Percentiles rank a stretch among this genome's conserved stretches.
phyloP scores from a whole-genome alignment of 2,113 vertebrate genomes.

The Zosterops japonicus region DNA sequence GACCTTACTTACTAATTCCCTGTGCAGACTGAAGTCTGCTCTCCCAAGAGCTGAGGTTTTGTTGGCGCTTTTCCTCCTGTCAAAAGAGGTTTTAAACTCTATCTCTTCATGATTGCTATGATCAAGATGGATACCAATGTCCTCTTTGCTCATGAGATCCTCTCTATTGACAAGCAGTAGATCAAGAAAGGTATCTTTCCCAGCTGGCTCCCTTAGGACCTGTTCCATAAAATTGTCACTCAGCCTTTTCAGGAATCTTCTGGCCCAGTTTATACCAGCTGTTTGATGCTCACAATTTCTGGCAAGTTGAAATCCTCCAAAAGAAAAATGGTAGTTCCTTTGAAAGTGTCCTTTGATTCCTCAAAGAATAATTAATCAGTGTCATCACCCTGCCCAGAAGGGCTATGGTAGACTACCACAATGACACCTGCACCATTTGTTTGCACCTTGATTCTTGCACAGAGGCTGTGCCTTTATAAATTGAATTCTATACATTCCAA shows the following conservation, averaged over 20 bases:
- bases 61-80: neutral
- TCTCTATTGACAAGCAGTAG: neutral
- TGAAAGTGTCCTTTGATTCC: neutral
- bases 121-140: neutral
- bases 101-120: fast-evolving
- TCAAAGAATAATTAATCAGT: neutral
- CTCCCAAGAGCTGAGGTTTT: neutral
- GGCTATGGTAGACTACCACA: neutral
- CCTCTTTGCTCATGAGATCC: fast-evolving
- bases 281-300: neutral
- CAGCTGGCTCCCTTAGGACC: fast-evolving
- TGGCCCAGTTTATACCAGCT: neutral
- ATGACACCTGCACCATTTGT: neutral
- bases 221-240: neutral
- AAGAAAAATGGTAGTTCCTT: neutral
- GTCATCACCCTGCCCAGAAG: neutral
- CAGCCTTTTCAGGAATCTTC: neutral
- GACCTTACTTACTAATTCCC: neutral
- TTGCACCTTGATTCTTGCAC: neutral
- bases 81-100: neutral
- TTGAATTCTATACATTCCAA: neutral
- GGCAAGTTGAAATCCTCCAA: neutral
- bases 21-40: neutral
- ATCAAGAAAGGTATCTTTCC: neutral
- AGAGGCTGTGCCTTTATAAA: neutral